Conservation (phyloP, 2,113 vertebrate genomes). For the Notechis scutatus region DNA sequence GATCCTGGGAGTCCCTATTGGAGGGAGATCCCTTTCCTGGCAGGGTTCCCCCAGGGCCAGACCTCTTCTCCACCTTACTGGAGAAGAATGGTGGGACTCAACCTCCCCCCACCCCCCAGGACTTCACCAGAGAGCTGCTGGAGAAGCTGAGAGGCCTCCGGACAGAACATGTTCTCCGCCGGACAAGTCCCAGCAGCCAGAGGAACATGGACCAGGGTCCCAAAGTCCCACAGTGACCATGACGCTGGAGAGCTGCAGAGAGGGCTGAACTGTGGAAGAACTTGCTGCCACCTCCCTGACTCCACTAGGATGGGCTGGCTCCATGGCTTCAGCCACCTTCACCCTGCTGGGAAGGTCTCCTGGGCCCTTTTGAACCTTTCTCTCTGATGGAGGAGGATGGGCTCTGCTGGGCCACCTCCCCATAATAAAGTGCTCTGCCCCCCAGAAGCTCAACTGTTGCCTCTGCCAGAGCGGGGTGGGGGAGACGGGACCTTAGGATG, state of each 20-base stretch:
- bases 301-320: background rate
- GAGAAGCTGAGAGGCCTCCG: slow-evolving; percentile 14
- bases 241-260: background rate
- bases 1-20: background rate
- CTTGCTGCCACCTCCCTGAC: background rate
- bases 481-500: background rate
- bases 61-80: background rate
- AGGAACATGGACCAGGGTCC: background rate
- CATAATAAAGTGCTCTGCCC: background rate
- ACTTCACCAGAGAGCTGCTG: slow-evolving; percentile 9
- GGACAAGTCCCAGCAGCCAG: background rate
- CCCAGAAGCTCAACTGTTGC: background rate
- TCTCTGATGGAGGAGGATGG: background rate
- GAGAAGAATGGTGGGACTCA: background rate
- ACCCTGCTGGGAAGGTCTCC: background rate
- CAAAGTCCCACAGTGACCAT: background rate
- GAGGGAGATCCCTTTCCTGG: background rate
- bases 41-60: background rate
- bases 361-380: background rate
- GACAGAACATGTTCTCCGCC: slow-evolving; percentile 21
- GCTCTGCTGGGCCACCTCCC: background rate
- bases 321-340: background rate
- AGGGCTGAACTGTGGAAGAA: background rate
- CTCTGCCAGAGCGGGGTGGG: background rate
- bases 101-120: background rate